Evolutionary conservation across 2,888 invertebrate species (phyloP).

Genomic region (Thecocarcelia acutangulata): DNA sequence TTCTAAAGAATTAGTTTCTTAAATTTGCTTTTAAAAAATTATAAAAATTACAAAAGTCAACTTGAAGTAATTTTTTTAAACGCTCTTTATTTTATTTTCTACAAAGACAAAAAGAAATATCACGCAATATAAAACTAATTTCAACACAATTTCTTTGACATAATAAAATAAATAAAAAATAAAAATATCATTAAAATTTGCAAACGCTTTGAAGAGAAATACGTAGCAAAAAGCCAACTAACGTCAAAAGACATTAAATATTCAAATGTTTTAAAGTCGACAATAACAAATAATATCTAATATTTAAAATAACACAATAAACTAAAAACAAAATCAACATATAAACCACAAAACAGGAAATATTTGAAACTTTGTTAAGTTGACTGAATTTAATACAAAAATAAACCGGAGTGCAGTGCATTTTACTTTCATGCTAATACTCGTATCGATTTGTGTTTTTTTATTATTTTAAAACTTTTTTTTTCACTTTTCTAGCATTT

Average conservation of each 20-base stretch:
- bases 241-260: conserved; percentile 61
- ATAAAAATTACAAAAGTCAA: too few relatives aligned
- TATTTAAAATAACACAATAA: conserved; percentile 55
- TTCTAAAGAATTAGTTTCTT: too few relatives aligned
- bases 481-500: conserved; percentile 11
- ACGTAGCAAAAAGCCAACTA: conserved; percentile 33
- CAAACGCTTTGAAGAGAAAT: not conserved
- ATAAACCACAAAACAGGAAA: conserved; percentile 64
- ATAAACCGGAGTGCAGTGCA: not conserved
- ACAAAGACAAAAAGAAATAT: conserved; percentile 23
- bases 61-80: too few relatives aligned
- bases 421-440: conserved; percentile 19
- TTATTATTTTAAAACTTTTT: conserved; percentile 22
- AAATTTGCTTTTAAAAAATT: too few relatives aligned
- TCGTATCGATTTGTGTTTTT: conserved; percentile 41
- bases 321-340: conserved; percentile 25
- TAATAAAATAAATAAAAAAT: conserved; percentile 49
- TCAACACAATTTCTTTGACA: conserved; percentile 58
- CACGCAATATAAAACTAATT: conserved; percentile 55
- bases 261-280: conserved; percentile 51
- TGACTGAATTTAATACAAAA: conserved; percentile 14
- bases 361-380: conserved; percentile 51
- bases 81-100: too few relatives aligned
- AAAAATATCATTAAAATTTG: conserved; percentile 39
- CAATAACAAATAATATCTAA: conserved; percentile 44